A percentile compares a stretch with the other conserved stretches of the same genome.
Evolutionary conservation across 2,888 invertebrate species (phyloP).

Genomic region (Dascillus cervinus): DNA sequence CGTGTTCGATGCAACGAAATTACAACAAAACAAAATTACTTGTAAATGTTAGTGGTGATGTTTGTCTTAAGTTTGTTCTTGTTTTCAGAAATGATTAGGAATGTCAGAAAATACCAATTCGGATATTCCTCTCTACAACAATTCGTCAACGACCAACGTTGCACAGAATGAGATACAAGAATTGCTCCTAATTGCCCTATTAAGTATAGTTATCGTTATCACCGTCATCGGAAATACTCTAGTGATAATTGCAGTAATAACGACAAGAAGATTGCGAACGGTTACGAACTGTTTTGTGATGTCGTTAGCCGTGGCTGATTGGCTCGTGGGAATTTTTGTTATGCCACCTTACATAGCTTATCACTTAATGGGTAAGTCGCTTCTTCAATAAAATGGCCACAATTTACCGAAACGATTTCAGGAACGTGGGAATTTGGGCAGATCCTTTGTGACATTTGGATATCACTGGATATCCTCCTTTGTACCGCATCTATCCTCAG

Average conservation of each 20-base stretch:
- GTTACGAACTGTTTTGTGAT: conserved; percentile 95
- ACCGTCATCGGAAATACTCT: conserved; percentile 81
- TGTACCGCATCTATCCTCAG: conserved; percentile 92
- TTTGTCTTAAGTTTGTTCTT: conserved; percentile 16
- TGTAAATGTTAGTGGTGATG: conserved; percentile 1
- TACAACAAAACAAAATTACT: conserved; percentile 1
- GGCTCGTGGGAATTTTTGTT: conserved; percentile 87
- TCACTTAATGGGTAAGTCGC: conserved; percentile 67
- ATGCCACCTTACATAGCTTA: conserved; percentile 93
- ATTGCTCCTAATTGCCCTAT: conserved; percentile 54
- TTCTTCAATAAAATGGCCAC: background rate
- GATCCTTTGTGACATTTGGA: conserved; percentile 85
- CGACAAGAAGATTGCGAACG: conserved; percentile 77
- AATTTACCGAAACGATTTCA: conserved; percentile 30
- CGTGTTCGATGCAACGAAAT: no score
- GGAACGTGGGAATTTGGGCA: conserved; percentile 86
- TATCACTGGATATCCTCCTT: conserved; percentile 85
- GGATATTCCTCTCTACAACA: conserved; percentile 15
- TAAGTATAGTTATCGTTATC: conserved; percentile 61
- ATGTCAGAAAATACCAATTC: conserved; percentile 32
- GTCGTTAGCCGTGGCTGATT: conserved; percentile 87
- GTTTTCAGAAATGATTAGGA: conserved; percentile 36
- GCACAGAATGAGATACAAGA: conserved; percentile 36
- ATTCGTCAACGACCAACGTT: conserved; percentile 10
- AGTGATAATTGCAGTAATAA: conserved; percentile 83